Base-by-base conservation (phyloP, 2,113 vertebrate genomes). In the Pangasianodon hypophthalmus region DNA sequence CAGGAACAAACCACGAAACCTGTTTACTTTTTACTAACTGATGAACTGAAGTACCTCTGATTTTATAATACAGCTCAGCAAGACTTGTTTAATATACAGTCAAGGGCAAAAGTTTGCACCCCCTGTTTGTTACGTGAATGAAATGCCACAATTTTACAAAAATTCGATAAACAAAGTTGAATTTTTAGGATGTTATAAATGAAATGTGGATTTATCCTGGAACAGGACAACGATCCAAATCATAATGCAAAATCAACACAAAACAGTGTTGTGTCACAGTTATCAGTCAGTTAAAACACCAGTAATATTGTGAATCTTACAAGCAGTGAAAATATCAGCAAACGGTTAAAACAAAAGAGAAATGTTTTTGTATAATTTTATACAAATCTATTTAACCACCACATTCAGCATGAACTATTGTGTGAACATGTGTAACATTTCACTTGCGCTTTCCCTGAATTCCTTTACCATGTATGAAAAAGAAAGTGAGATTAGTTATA, bases 1-100 rank as follows among this genome's bases (percentile, higher is more conserved):
- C 58, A 90, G 32, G 37, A 56, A 48, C 56, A 90, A 50, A 81
- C 80, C 58, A 84, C n/a, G 26, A 88, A 44, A 46, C n/a, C 41
- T 29, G 16, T n/a, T 67, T n/a, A n/a, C 26, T 46, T 79, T 21
- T 37, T 11, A 82, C 6, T 37, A 21, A 7, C 21, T 19, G 6
- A 73, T 69, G 67, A 69, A 73, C 37, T 73, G 67, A 71, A 84
- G 44, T 21, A 0, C 26, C 32, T 24, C 64, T 69, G 44, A 52
- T 52, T 52, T 69, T 24, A 67, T 11, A 67, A n/a, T 8, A 10
- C n/a, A 54, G 37, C 52, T 52, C 41, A 87, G 32, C 18, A 21
- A 50, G 32, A 19, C 19, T 73, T 1, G 18, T 21, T 2, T 73
- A 7, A 41, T 6, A 64, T 19, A 21, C 5, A 73, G 71, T 44